Evolutionary conservation across 92 coral and sea anemone species (phyloP), one percentile per base, ranked within the genome.

Genomic region (Hydrozoanthus gracilis): DNA sequence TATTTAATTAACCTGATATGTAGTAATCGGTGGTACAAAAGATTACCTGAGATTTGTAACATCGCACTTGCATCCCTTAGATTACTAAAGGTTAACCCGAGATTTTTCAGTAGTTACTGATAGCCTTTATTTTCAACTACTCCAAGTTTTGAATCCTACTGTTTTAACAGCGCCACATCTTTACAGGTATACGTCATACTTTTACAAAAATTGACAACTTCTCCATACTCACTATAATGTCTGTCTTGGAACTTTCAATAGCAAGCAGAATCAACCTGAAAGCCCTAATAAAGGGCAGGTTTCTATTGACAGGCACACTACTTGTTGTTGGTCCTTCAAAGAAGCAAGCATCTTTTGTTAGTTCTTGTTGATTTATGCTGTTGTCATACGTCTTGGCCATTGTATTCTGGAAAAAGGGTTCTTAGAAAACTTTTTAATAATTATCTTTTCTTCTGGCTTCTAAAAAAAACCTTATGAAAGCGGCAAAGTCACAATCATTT

Each of bases 221-320:
- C 35, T 35, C 12, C 27, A 45, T 47, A 80, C 85, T 80, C 51
- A 80, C 85, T 65, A 15, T 80, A 8, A 46, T 49, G 13, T 44
- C 70, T 66, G 85, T 80, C 62, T 48, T 65, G 13, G 85, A 80
- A 47, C 74, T 65, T 80, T 80, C 85, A 15, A 80, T 49, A 9
- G 66, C 74, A 35, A n/a, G 60, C 13, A 80, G 35, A 39, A 80
- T 48, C 64, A 80, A 65, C 75, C 20, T 80, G 74, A 80, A 52
- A 17, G 73, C 35, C 16, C 9, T 80, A 7, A 80, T 6, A 46
- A 80, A 80, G 10, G 66, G 48, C 64, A 55, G 56, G 11, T 56
- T 12, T n/a, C 66, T 60, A 18, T 80, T 65, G n/a, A 65, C 52
- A 17, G 75, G 50, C 17, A 70, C 5, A 51, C 73, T 48, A 15